Percentiles rank a stretch among this genome's conserved stretches.
phyloP scores from a whole-genome alignment of 2,888 invertebrate genomes.

The Fissipunctia ypsillon region DNA sequence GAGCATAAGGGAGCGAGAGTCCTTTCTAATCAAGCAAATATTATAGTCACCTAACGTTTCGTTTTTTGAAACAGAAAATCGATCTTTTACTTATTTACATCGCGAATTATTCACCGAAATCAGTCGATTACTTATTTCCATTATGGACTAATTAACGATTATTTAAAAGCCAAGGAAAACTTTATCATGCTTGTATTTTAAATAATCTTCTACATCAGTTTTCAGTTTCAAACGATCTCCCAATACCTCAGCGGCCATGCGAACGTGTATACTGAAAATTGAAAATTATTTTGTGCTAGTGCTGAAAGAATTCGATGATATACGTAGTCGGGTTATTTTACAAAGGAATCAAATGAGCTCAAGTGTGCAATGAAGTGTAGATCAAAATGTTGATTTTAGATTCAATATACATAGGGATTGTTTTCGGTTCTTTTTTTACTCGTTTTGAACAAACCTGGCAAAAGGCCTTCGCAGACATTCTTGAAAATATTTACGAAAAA shows the following conservation, averaged over 20 bases:
- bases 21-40: too few species aligned
- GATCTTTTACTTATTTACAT: not conserved
- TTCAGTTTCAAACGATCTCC: conserved; percentile 3
- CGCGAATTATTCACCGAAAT: not conserved
- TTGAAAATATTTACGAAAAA: not conserved
- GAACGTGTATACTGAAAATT: conserved; percentile 52
- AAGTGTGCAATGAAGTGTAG: conserved; percentile 31
- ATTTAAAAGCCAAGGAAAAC: not conserved
- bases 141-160: not conserved
- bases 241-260: not conserved
- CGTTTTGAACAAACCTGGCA: not conserved
- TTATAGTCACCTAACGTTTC: too few species aligned
- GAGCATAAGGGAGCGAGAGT: too few species aligned
- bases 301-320: conserved; percentile 49
- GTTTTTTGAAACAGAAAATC: not conserved
- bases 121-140: not conserved
- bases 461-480: not conserved
- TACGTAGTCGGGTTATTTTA: conserved; percentile 41
- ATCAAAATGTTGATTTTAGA: conserved; percentile 31
- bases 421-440: not conserved
- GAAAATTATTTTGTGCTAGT: conserved; percentile 47
- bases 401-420: conserved; percentile 12
- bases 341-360: conserved; percentile 47
- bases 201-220: conserved; percentile 10
- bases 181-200: not conserved